Conservation (phyloP, 2,888 invertebrate species). For the Perizoma flavofasciatum region DNA sequence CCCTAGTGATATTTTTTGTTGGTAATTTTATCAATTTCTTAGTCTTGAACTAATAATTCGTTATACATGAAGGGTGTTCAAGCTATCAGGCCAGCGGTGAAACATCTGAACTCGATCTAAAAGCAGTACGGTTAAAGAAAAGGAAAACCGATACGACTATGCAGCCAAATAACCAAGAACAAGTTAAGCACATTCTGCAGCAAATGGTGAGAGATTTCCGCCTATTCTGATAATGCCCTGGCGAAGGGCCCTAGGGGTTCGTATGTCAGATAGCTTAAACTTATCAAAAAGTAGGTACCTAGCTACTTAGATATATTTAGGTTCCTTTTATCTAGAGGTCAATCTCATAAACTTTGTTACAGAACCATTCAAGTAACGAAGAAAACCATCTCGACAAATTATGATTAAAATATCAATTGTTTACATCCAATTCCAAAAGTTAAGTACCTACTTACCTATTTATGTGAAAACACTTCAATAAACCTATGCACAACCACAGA, state of each 20-base stretch:
- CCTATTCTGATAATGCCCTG: neutral
- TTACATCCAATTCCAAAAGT: neutral
- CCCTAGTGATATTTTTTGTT: too few relatives aligned
- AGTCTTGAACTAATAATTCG: neutral
- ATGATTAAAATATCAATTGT: conserved; percentile 3
- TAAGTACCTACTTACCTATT: too few relatives aligned
- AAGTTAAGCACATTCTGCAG: conserved; percentile 24
- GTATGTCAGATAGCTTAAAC: too few relatives aligned
- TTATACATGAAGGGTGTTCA: conserved; percentile 42
- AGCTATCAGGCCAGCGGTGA: conserved; percentile 49
- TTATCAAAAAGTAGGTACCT: too few relatives aligned
- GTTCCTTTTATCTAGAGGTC: too few relatives aligned
- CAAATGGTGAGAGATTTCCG: conserved; percentile 14
- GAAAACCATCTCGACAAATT: conserved; percentile 18
- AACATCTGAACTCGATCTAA: conserved; percentile 33
- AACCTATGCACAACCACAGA: too few relatives aligned
- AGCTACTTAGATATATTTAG: neutral
- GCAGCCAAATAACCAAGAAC: conserved; percentile 24
- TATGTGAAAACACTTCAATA: too few relatives aligned
- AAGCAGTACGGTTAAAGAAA: conserved; percentile 32
- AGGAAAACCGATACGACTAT: conserved; percentile 35
- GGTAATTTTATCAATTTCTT: neutral
- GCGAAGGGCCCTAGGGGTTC: neutral
- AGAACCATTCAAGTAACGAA: conserved; percentile 18
- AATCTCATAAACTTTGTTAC: conserved; percentile 7